Conservation (phyloP, 2,797 vertebrate species). For the Myotis daubentonii region DNA sequence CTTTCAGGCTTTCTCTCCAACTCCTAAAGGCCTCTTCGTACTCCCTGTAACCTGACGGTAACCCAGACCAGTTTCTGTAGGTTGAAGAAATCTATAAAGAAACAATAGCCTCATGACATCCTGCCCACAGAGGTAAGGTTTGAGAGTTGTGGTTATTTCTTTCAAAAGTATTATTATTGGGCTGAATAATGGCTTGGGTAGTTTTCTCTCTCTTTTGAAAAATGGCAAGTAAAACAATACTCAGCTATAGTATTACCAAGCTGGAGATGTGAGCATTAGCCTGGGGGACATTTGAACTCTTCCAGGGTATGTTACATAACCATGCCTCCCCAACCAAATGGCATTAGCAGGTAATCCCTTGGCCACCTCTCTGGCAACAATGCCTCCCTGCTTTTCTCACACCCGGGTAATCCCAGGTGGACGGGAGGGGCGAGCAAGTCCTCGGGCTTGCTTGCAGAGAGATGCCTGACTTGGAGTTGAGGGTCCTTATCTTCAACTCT, state of each 20-base stretch:
- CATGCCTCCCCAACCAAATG: constrained; percentile 68
- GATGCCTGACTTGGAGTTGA: constrained; percentile 62
- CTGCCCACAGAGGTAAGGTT: constrained; percentile 29
- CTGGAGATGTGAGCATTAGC: constrained; percentile 74
- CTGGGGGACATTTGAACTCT: constrained; percentile 78
- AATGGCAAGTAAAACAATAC: constrained; percentile 80
- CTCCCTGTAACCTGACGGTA: background rate
- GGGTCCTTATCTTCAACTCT: constrained; percentile 75
- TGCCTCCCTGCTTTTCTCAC: constrained; percentile 80
- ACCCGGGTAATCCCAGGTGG: constrained; percentile 62
- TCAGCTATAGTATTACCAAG: constrained; percentile 80
- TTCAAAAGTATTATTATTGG: constrained; percentile 48
- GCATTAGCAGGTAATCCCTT: constrained; percentile 79
- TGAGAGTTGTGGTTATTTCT: constrained; percentile 68
- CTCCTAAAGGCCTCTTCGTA: background rate
- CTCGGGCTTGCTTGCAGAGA: background rate
- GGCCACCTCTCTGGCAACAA: constrained; percentile 79
- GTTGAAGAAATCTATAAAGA: background rate
- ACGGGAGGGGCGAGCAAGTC: constrained; percentile 65
- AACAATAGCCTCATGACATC: constrained; percentile 6
- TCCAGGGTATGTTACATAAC: constrained; percentile 78
- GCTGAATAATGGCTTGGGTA: constrained; percentile 38
- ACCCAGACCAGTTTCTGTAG: constrained; percentile 42
- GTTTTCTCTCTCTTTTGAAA: constrained; percentile 61
- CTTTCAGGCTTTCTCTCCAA: background rate